These are phyloP conservation scores for Macrophya annulata DNA, from an alignment of 2,888 invertebrate species.

Conservation along the genomic window DNA sequence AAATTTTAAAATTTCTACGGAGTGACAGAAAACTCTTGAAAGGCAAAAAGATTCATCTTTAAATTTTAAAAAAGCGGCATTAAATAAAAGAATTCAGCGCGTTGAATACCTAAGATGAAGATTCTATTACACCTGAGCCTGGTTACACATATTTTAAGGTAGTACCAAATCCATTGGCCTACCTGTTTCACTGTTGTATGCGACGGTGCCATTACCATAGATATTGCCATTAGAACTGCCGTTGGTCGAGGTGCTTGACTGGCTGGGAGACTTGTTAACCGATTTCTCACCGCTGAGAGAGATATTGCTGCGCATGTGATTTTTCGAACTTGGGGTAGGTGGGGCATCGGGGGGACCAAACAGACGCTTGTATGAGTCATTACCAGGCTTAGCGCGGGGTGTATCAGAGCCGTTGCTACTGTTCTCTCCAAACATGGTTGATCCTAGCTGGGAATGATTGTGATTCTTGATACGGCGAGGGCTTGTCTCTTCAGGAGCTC, in stretches of 20 bases:
- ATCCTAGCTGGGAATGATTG: conserved; percentile 74
- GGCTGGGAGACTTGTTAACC: conserved; percentile 73
- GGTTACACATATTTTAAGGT: conserved; percentile 76
- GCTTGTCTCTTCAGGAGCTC: conserved; percentile 72
- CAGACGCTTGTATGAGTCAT: conserved; percentile 84
- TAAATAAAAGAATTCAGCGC: neutral
- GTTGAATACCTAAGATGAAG: neutral
- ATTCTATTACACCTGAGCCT: conserved; percentile 65
- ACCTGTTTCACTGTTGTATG: conserved; percentile 68
- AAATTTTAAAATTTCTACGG: neutral
- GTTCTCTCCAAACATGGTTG: conserved; percentile 78
- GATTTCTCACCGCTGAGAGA: conserved; percentile 80
- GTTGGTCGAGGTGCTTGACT: conserved; percentile 64
- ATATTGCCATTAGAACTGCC: conserved; percentile 66
- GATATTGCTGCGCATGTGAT: conserved; percentile 84
- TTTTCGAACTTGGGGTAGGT: conserved; percentile 82
- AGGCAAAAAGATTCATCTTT: neutral
- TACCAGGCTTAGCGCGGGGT: conserved; percentile 80
- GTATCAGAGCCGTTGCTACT: conserved; percentile 74
- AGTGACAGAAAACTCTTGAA: neutral
- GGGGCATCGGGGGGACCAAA: conserved; percentile 83
- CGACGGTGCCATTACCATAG: conserved; percentile 69
- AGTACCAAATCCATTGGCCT: conserved; percentile 64
- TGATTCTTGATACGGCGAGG: conserved; percentile 76
- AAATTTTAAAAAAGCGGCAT: neutral